Percentiles rank a stretch among this genome's conserved stretches.
These are phyloP conservation scores for Charadrius vociferus DNA, from an alignment of 2,113 vertebrate species.

Conservation along the genomic window DNA sequence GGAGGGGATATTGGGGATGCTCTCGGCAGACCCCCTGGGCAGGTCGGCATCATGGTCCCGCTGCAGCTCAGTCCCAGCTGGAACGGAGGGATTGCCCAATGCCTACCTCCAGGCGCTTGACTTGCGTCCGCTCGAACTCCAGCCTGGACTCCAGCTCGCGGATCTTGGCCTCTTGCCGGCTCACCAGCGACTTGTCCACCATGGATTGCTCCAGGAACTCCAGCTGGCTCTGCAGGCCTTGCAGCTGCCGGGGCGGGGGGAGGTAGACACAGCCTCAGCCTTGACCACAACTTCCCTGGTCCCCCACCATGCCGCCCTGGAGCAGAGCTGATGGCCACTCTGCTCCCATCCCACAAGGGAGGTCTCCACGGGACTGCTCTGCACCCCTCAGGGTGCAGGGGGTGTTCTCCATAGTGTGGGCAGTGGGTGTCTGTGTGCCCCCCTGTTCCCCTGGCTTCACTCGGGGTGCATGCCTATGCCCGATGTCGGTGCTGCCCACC, in stretches of 20 bases:
- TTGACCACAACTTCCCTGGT: neutral
- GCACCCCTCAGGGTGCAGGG: fast-evolving
- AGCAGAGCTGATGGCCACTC: neutral
- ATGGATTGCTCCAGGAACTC: slow-evolving; percentile 97
- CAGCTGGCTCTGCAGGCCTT: slow-evolving; percentile 93
- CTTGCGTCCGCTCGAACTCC: slow-evolving; percentile 96
- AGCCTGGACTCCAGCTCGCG: slow-evolving; percentile 93
- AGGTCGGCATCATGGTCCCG: fast-evolving
- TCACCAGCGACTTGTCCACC: slow-evolving; percentile 96
- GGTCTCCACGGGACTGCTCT: neutral
- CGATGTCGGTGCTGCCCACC: slow-evolving; percentile 64
- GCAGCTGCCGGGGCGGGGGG: slow-evolving; percentile 75
- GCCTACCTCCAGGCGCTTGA: slow-evolving; percentile 93
- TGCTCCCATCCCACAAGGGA: neutral
- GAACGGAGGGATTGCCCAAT: neutral
- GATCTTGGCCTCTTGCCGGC: slow-evolving; percentile 94
- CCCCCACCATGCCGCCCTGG: fast-evolving
- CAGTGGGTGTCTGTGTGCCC: fast-evolving
- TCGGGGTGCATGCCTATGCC: fast-evolving
- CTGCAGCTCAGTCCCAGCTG: neutral
- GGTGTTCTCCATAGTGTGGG: fast-evolving
- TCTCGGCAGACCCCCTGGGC: neutral
- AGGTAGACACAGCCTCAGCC: neutral
- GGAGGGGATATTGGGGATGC: neutral
- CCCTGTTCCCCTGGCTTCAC: fast-evolving